Percentiles rank a stretch among this genome's conserved stretches.
Evolutionary conservation across 1,140 invertebrate genomes (phyloP).

Genomic region (Drosophila repleta): DNA sequence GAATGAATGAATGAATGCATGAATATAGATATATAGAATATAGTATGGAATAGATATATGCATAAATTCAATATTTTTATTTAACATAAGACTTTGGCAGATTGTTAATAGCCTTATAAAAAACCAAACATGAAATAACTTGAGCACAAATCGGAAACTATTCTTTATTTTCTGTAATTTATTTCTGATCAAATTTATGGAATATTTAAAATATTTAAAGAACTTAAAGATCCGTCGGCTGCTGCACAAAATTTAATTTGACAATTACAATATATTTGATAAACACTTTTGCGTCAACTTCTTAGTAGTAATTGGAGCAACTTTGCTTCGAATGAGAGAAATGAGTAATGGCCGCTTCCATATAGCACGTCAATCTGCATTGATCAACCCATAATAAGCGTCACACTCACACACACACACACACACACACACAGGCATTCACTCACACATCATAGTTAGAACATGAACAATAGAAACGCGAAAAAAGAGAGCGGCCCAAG

Average conservation of each 20-base stretch:
- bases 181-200: too few relatives aligned
- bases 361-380: conserved; percentile 68
- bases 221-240: conserved; percentile 26
- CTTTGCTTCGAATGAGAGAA: conserved; percentile 34
- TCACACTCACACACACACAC: conserved; percentile 22
- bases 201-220: neutral
- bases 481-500: conserved; percentile 12
- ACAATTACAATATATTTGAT: conserved; percentile 9
- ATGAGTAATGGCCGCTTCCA: conserved; percentile 78
- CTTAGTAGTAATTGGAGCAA: too few relatives aligned
- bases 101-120: too few relatives aligned
- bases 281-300: conserved; percentile 3
- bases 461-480: conserved; percentile 46
- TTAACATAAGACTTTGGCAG: too few relatives aligned
- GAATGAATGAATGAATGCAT: too few relatives aligned
- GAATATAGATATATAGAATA: too few relatives aligned
- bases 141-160: too few relatives aligned
- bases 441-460: conserved; percentile 24
- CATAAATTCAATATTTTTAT: too few relatives aligned
- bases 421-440: conserved; percentile 12
- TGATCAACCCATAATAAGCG: conserved; percentile 61
- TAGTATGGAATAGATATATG: too few relatives aligned
- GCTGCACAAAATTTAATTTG: neutral
- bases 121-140: too few relatives aligned
- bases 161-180: too few relatives aligned